Percentiles rank a stretch among this genome's conserved stretches.
phyloP scores from a whole-genome alignment of 2,888 invertebrate genomes.

The Cenopis cana region DNA sequence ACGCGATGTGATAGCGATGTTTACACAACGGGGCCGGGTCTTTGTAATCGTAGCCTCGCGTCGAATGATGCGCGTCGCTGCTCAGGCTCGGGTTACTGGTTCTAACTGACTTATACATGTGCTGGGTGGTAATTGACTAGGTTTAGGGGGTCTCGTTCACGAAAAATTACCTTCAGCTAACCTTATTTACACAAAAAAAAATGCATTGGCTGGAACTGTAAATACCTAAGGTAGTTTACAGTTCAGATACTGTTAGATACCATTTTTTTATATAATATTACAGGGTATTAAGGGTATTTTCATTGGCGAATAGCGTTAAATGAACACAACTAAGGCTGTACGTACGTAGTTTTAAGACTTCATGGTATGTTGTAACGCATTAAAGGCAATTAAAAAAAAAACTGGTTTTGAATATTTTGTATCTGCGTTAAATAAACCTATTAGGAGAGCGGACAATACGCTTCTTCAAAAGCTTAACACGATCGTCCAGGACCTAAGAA shows the following conservation, averaged over 20 bases:
- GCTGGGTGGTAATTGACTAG: slow-evolving; percentile 26
- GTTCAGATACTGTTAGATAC: too few relatives aligned
- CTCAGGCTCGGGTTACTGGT: slow-evolving; percentile 58
- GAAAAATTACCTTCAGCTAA: background rate
- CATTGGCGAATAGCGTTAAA: too few relatives aligned
- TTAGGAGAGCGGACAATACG: background rate
- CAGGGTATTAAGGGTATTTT: too few relatives aligned
- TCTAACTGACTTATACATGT: slow-evolving; percentile 42
- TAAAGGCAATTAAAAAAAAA: too few relatives aligned
- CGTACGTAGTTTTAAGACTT: too few relatives aligned
- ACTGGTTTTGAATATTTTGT: background rate
- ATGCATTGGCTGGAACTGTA: too few relatives aligned
- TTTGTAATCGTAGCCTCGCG: slow-evolving; percentile 62
- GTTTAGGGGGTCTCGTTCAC: slow-evolving; percentile 1
- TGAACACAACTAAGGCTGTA: too few relatives aligned
- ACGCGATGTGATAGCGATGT: slow-evolving; percentile 71
- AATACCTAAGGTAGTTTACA: too few relatives aligned
- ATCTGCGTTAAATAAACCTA: background rate
- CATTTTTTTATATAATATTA: too few relatives aligned
- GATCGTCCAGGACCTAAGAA: background rate
- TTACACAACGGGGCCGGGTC: slow-evolving; percentile 57
- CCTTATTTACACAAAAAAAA: too few relatives aligned
- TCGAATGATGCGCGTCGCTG: slow-evolving; percentile 53
- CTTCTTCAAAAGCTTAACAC: background rate
- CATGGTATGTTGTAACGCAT: too few relatives aligned